phyloP scores from a whole-genome alignment of 2,888 invertebrate genomes.

The Lapara coniferarum region DNA sequence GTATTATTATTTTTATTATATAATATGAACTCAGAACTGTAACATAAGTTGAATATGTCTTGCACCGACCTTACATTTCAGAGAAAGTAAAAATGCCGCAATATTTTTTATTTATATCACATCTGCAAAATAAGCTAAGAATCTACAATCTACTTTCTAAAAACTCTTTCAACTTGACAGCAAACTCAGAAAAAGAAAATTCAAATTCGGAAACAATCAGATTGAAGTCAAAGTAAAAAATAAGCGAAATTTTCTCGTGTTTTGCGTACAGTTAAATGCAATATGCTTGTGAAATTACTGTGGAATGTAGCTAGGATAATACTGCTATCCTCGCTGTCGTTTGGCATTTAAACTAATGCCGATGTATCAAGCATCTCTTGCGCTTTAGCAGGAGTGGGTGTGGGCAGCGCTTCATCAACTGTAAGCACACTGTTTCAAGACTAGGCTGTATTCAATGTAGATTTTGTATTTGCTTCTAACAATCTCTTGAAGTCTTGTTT shows the following conservation, averaged over 20 bases:
- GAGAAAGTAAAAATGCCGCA: too few relatives aligned
- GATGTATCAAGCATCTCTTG: constrained; percentile 32
- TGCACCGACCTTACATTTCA: too few relatives aligned
- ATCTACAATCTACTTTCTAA: background rate
- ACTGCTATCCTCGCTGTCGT: constrained; percentile 67
- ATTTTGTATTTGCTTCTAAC: too few relatives aligned
- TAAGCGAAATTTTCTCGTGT: constrained; percentile 35
- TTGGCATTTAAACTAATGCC: constrained; percentile 51
- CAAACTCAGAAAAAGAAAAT: constrained; percentile 38
- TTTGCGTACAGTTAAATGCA: constrained; percentile 33
- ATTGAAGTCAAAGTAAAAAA: constrained; percentile 24
- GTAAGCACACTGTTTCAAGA: constrained; percentile 34
- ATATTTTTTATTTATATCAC: too few relatives aligned
- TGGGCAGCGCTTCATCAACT: constrained; percentile 30
- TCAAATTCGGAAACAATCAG: constrained; percentile 55
- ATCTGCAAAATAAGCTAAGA: background rate
- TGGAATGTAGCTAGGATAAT: constrained; percentile 73
- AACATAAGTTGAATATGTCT: too few relatives aligned
- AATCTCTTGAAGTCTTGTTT: too few relatives aligned
- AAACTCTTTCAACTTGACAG: constrained; percentile 1
- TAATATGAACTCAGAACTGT: too few relatives aligned
- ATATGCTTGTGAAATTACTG: constrained; percentile 71
- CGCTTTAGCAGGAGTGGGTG: constrained; percentile 24
- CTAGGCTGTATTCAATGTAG: too few relatives aligned
- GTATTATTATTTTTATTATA: too few relatives aligned